A percentile compares a stretch with the other conserved stretches of the same genome.
Conservation (phyloP, 35 echinoderm and acorn worm genomes). For the Patiria miniata region DNA sequence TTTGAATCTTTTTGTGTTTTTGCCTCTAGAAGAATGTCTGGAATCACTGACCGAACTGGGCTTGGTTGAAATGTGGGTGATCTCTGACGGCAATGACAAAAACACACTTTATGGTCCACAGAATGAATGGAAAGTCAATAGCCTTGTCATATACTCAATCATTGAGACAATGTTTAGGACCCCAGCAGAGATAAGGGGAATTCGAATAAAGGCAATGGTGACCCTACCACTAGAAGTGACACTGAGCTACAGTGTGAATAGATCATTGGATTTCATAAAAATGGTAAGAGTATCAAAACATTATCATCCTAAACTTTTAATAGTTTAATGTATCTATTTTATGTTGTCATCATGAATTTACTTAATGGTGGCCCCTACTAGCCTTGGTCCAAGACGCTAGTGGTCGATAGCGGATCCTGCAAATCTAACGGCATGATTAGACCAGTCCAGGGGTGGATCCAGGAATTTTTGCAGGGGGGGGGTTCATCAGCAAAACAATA, state of each 20-base stretch:
- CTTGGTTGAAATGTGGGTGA: not conserved
- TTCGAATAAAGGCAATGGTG: not conserved
- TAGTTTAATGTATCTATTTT: too few species aligned
- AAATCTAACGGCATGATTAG: too few species aligned
- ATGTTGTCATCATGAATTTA: too few species aligned
- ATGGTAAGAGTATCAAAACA: not conserved
- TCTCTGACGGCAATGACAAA: not conserved
- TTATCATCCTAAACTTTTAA: not conserved
- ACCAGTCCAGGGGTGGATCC: too few species aligned
- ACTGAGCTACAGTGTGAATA: not conserved
- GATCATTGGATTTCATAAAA: not conserved
- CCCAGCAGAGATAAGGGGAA: not conserved
- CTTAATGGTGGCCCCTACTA: too few species aligned
- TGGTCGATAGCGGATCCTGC: too few species aligned
- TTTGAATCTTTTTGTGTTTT: too few species aligned
- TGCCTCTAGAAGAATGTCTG: not conserved
- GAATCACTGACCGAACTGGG: not conserved
- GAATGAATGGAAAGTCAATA: not conserved
- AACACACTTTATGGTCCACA: not conserved
- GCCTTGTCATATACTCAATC: not conserved
- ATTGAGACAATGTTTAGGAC: not conserved
- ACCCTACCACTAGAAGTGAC: not conserved
- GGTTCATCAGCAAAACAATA: too few species aligned
- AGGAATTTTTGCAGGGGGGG: too few species aligned
- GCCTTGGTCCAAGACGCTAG: too few species aligned